These are phyloP conservation scores for Lochmaea crataegi DNA, from an alignment of 2,888 invertebrate genomes.

Conservation along the genomic window DNA sequence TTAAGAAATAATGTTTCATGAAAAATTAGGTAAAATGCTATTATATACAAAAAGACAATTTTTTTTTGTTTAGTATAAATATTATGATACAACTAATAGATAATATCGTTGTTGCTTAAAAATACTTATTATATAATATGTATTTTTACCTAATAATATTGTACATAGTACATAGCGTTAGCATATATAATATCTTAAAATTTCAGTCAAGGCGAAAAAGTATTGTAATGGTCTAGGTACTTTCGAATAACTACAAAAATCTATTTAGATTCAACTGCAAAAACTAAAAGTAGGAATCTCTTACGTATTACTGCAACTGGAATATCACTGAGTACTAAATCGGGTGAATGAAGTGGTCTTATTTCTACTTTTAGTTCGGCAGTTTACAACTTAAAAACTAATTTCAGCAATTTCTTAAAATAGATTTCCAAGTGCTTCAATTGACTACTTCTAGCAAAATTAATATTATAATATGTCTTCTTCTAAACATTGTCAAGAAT, in stretches of 20 bases:
- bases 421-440: slow-evolving; percentile 59
- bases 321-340: neutral
- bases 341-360: neutral
- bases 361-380: slow-evolving; percentile 24
- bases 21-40: neutral
- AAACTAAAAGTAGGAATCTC: slow-evolving; percentile 17
- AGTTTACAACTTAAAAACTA: slow-evolving; percentile 32
- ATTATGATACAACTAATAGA: neutral
- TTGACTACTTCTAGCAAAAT: slow-evolving; percentile 62
- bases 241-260: slow-evolving; percentile 18
- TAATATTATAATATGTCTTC: slow-evolving; percentile 58
- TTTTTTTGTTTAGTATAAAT: neutral
- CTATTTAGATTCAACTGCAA: neutral
- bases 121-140: slow-evolving; percentile 6
- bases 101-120: slow-evolving; percentile 7
- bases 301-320: neutral
- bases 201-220: slow-evolving; percentile 28
- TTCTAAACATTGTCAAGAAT: slow-evolving; percentile 65
- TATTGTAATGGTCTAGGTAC: slow-evolving; percentile 30
- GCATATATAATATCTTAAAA: slow-evolving; percentile 2
- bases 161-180: slow-evolving; percentile 16
- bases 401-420: slow-evolving; percentile 36
- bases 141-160: slow-evolving; percentile 17
- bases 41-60: neutral
- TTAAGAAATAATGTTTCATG: neutral